Evolutionary conservation across 2,797 vertebrate species (phyloP), one percentile per base, ranked within the genome.

Genomic region (Limnodromus scolopaceus): DNA sequence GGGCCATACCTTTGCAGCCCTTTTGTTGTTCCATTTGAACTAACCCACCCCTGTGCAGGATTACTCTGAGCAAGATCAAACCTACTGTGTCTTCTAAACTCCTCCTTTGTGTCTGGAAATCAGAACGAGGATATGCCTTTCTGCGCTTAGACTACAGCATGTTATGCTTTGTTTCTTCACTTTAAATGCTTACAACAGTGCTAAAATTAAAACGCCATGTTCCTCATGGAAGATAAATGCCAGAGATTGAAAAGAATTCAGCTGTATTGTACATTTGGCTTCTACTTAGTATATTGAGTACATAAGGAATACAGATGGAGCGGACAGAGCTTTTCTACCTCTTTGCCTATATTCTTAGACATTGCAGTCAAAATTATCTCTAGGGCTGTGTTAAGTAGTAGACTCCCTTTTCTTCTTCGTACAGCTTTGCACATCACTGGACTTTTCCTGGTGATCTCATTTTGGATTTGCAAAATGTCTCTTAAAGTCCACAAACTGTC

Each of bases 161-260:
- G 22, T 74, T 86, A 18, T 36, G 18, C 39, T 78, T 63, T 70
- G 30, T 83, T 94, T 85, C 64, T 51, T 87, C n/a, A n/a, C 36
- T 68, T 82, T 12, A 63, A 43, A 22, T 34, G 30, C 41, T 58
- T 74, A 49, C 15, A 76, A 3, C 6, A 4, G 41, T 55, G 41
- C 13, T 70, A 46, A 82, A 54, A 79, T 65, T 58, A 75, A 48
- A 16, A 39, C 24, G 11, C 6, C 4, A 4, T 43, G 32, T 65
- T 78, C 28, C 13, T 80, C 17, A 8, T 43, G 32, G 28, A 72
- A 72, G n/a, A 84, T 30, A 34, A 57, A 68, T 48, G 22, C 12
- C 24, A 34, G 48, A 48, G 25, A 27, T 8, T 39, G 69, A 27
- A 48, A 83, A 64, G 5, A 48, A 60, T 54, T 80, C 57, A 49